Percentiles rank a stretch among this genome's conserved stretches.
Conservation (phyloP, 2,888 invertebrate species). For the Melanostoma mellinum region DNA sequence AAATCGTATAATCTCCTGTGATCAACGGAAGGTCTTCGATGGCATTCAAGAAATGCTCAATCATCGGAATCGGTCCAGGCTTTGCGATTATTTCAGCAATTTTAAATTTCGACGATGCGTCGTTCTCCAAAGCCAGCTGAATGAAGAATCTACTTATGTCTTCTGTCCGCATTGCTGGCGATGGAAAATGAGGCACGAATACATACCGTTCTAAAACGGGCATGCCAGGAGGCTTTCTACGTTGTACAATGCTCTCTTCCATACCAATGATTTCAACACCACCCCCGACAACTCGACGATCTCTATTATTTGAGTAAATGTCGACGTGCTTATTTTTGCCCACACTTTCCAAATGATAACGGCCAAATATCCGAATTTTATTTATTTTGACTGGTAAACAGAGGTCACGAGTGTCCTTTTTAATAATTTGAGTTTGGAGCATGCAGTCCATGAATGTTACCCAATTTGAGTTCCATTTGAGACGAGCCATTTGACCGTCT, state of each 20-base stretch:
- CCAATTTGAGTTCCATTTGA: slow-evolving; percentile 90
- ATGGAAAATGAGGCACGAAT: slow-evolving; percentile 85
- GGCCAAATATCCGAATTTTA: slow-evolving; percentile 86
- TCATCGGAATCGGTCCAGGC: slow-evolving; percentile 81
- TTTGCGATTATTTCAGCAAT: slow-evolving; percentile 83
- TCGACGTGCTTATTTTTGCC: slow-evolving; percentile 75
- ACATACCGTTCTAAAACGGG: slow-evolving; percentile 89
- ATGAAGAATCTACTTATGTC: slow-evolving; percentile 84
- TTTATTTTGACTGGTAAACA: slow-evolving; percentile 89
- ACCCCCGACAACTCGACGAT: slow-evolving; percentile 83
- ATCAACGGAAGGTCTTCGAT: slow-evolving; percentile 86
- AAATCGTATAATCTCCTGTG: slow-evolving; percentile 84
- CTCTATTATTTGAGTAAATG: slow-evolving; percentile 67
- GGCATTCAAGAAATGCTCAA: slow-evolving; percentile 83
- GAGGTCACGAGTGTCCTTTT: slow-evolving; percentile 86
- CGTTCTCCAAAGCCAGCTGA: slow-evolving; percentile 88
- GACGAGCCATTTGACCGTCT: slow-evolving; percentile 76
- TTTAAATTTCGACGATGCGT: slow-evolving; percentile 84
- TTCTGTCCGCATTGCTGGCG: slow-evolving; percentile 74
- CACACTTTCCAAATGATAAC: slow-evolving; percentile 83
- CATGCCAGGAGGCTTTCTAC: slow-evolving; percentile 85
- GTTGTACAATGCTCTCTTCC: slow-evolving; percentile 87
- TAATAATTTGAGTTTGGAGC: slow-evolving; percentile 89
- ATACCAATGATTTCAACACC: slow-evolving; percentile 89
- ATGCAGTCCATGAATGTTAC: slow-evolving; percentile 92